phyloP scores from a whole-genome alignment of 2,888 invertebrate species.

The Hirtodrosophila duncani region DNA sequence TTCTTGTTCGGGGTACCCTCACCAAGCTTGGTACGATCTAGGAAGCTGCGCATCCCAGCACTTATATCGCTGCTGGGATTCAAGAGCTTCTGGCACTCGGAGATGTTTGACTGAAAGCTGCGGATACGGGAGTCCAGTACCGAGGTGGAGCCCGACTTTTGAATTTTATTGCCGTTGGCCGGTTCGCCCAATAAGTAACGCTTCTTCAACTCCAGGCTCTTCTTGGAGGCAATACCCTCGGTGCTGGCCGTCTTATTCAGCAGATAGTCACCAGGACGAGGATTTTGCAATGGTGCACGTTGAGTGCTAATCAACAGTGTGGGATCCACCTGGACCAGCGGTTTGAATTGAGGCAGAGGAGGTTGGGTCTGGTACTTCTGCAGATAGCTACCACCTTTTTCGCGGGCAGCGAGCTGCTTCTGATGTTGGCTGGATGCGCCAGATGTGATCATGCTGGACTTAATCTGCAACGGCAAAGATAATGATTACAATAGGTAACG shows the following conservation, averaged over 20 bases:
- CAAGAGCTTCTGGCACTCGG: slow-evolving; percentile 91
- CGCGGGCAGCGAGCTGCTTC: slow-evolving; percentile 51
- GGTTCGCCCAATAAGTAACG: slow-evolving; percentile 88
- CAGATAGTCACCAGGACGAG: slow-evolving; percentile 85
- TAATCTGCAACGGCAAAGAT: slow-evolving; percentile 59
- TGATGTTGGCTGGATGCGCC: slow-evolving; percentile 50
- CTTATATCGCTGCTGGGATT: slow-evolving; percentile 87
- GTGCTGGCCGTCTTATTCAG: slow-evolving; percentile 91
- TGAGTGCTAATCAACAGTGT: slow-evolving; percentile 74
- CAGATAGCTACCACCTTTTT: slow-evolving; percentile 70
- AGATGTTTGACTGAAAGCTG: slow-evolving; percentile 90
- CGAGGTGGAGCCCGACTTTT: slow-evolving; percentile 90
- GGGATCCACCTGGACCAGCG: slow-evolving; percentile 78
- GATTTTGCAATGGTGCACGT: slow-evolving; percentile 80
- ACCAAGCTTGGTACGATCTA: slow-evolving; percentile 78
- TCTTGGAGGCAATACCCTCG: slow-evolving; percentile 91
- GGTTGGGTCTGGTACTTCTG: slow-evolving; percentile 69
- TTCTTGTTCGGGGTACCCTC: too few relatives aligned
- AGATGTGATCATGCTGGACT: slow-evolving; percentile 73
- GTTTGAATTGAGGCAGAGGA: slow-evolving; percentile 77
- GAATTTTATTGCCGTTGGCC: slow-evolving; percentile 83
- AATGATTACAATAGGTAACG: not conserved
- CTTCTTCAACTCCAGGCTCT: slow-evolving; percentile 91
- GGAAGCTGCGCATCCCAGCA: slow-evolving; percentile 84
- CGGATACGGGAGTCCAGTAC: slow-evolving; percentile 90